Percentiles rank a stretch among this genome's conserved stretches.
Conservation (phyloP, 2,113 vertebrate species). For the Hymenochirus boettgeri region DNA sequence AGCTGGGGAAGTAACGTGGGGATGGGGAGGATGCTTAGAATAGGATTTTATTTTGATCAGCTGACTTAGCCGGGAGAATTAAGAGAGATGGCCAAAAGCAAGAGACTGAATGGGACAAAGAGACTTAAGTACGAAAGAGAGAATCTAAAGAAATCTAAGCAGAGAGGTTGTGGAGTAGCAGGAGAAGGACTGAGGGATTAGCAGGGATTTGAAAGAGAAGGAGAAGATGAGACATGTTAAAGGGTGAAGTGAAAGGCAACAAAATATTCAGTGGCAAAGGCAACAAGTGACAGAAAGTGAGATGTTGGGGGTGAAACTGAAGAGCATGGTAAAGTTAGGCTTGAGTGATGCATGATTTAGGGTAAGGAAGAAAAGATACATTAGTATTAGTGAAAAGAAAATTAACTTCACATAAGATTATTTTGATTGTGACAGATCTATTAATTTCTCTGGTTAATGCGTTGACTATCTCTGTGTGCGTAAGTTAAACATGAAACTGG, state of each 20-base stretch:
- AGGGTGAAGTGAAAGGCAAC: neutral
- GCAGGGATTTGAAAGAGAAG: neutral
- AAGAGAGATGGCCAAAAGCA: constrained; percentile 44
- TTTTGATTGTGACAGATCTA: too few relatives aligned
- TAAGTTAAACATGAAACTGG: too few relatives aligned
- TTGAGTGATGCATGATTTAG: too few relatives aligned
- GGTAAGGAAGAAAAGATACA: too few relatives aligned
- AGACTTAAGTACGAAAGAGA: constrained; percentile 39
- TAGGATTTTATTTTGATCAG: constrained; percentile 26
- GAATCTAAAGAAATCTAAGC: neutral
- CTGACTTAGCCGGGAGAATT: constrained; percentile 27
- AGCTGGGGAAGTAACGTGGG: constrained; percentile 20
- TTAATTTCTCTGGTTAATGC: too few relatives aligned
- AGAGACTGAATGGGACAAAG: constrained; percentile 44
- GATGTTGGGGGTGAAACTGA: constrained; percentile 21
- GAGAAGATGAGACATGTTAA: too few relatives aligned
- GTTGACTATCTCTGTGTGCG: too few relatives aligned
- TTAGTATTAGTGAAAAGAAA: too few relatives aligned
- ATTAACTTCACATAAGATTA: too few relatives aligned
- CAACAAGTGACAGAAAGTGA: neutral
- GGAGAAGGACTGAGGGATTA: neutral
- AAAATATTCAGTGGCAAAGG: neutral
- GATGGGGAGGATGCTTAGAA: constrained; percentile 21
- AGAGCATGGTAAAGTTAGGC: too few relatives aligned
- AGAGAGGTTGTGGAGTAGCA: neutral